Conservation (phyloP, 2,113 vertebrate species). For the Apeltes quadracus region DNA sequence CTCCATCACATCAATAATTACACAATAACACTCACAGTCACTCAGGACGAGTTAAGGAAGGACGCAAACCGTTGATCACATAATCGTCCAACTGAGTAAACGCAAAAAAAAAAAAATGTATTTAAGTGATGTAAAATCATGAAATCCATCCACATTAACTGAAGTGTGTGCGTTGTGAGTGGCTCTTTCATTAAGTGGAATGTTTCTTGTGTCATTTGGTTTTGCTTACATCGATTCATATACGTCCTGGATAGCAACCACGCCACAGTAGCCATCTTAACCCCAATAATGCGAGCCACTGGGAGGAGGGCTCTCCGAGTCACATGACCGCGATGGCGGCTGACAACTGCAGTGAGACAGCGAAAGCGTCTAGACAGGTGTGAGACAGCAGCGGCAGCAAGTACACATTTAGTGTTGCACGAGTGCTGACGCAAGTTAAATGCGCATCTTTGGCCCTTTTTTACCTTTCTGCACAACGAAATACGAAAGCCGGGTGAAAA, state of each 20-base stretch:
- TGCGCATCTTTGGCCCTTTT: not conserved
- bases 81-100: not conserved
- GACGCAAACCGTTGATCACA: not conserved
- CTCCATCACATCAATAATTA: not conserved
- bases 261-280: conserved; percentile 74
- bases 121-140: not conserved
- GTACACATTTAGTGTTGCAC: not conserved
- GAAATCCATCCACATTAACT: not conserved
- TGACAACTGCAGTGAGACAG: conserved; percentile 71
- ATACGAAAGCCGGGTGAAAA: not conserved
- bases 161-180: not conserved
- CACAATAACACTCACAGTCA: not conserved
- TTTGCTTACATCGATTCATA: conserved; percentile 33
- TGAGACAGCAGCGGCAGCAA: conserved; percentile 48
- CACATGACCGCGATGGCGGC: conserved; percentile 68
- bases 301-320: conserved; percentile 57
- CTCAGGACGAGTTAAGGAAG: not conserved
- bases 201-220: not conserved
- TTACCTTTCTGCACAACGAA: not conserved
- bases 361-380: conserved; percentile 66
- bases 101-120: not conserved
- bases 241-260: conserved; percentile 53
- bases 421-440: not conserved
- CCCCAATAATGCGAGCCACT: conserved; percentile 50
- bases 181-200: conserved; percentile 1